Evolutionary conservation across 2,888 invertebrate genomes (phyloP), one percentile per base, ranked within the genome.

Genomic region (Seira sanloemensis): DNA sequence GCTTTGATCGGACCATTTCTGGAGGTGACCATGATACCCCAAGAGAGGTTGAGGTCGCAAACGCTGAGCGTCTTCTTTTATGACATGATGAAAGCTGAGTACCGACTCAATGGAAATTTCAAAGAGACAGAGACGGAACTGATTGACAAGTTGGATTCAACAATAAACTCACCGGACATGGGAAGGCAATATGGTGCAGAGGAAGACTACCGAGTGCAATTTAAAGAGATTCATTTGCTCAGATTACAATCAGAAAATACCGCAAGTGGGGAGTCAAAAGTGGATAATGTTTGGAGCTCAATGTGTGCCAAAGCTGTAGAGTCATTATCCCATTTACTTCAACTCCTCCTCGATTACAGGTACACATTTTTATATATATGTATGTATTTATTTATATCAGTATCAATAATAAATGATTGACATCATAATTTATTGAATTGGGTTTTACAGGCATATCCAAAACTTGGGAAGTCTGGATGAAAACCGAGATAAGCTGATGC

Each of bases 381-480:
- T n/a, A n/a, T n/a, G n/a, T n/a, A n/a, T n/a, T n/a, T n/a, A n/a
- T n/a, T n/a, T n/a, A n/a, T n/a, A n/a, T n/a, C n/a, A n/a, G n/a
- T n/a, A n/a, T n/a, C n/a, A n/a, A n/a, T n/a, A n/a, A n/a, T n/a
- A n/a, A n/a, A n/a, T n/a, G n/a, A n/a, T n/a, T n/a, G n/a, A n/a
- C n/a, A n/a, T n/a, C n/a, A n/a, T n/a, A n/a, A n/a, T n/a, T n/a
- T n/a, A n/a, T n/a, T n/a, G n/a, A n/a, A n/a, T n/a, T n/a, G n/a
- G n/a, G n/a, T n/a, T n/a, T n/a, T 98, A 98, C 91, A 94, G 98
- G 87, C 97, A 97, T 90, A 97, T 98, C 0, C 96, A 97, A 92
- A 97, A 97, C 91, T 58, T 76, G 23, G 97, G 97, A 18, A 58
- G 62, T 25, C n/a, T 83, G 37, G 97, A 98, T 90, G 98, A 98